Base-by-base conservation (phyloP, 1,140 invertebrate genomes). In the Alviniconcha marisindica region DNA sequence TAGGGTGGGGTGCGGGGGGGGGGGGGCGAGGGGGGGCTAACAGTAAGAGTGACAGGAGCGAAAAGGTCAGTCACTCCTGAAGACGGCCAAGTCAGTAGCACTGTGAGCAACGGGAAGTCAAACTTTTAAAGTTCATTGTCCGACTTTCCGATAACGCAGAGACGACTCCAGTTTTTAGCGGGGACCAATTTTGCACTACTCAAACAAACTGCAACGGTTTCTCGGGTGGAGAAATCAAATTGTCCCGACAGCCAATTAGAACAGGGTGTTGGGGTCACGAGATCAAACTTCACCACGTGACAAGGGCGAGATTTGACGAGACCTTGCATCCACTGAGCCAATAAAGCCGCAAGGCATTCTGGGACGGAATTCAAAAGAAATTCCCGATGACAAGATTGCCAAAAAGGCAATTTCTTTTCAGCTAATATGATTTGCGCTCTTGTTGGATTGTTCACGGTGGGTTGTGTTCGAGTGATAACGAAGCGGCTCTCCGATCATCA, bases 251-350 rank as follows among this genome's bases (percentile, higher is more conserved):
- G 73, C 73, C 73, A 76, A 76, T 76, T 76, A 76, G 73, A 76
- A 33, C 73, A 24, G 40, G 73, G 40, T 54, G 40, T 31, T 28
- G 24, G 31, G 73, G 73, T 76, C 73, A 76, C 42, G 44, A 54
- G 73, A 54, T 76, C 73, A 76, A 76, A 76, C 73, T 76, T 76
- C 44, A 48, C 40, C 73, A 76, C 73, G 73, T 76, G 73, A 76
- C 73, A 76, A 36, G 73, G 73, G 73, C 73, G 73, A 76, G 44
- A 76, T 76, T 76, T 76, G 73, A 76, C 73, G 73, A 76, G 73
- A 76, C 73, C 73, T 76, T 54, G 40, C 73, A 51, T 54, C 44
- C 42, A 54, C 42, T 51, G 44, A 76, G 73, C 73, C 73, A 76
- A 76, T 76, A 76, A 76, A 33, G 40, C 73, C n/a, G 28, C 73